Conservation (phyloP, 2,888 invertebrate species). For the Xestia sexstrigata region DNA sequence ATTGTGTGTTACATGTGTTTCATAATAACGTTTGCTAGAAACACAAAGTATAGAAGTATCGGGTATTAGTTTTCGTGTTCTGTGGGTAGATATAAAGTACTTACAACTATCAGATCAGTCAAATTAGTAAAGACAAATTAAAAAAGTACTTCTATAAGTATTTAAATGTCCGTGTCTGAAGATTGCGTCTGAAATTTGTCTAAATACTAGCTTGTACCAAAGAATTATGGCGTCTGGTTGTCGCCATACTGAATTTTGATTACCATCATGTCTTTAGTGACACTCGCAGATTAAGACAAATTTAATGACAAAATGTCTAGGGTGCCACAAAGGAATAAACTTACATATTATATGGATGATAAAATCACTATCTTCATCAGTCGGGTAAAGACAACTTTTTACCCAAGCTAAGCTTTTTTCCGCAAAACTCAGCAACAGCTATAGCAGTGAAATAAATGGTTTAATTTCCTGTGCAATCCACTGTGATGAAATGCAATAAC, state of each 20-base stretch:
- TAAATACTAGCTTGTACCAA: too few species aligned
- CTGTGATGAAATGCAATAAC: constrained; percentile 23
- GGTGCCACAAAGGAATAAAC: too few species aligned
- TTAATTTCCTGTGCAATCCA: constrained; percentile 7
- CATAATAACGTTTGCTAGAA: background rate
- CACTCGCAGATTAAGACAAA: too few species aligned
- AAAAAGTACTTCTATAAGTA: background rate
- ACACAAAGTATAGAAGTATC: background rate
- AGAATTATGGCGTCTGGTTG: too few species aligned
- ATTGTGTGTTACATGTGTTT: background rate
- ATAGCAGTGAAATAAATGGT: constrained; percentile 8
- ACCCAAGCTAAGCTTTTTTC: background rate
- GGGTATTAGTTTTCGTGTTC: background rate
- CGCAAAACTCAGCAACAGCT: background rate
- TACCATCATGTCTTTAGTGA: too few species aligned
- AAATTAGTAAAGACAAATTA: background rate
- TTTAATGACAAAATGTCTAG: too few species aligned
- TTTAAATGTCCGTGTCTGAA: background rate
- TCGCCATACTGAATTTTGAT: too few species aligned
- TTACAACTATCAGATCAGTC: background rate
- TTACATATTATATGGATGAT: too few species aligned
- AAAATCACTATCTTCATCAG: too few species aligned
- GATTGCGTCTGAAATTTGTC: background rate
- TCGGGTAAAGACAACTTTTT: background rate
- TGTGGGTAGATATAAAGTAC: background rate